Evolutionary conservation across 2,113 vertebrate species (phyloP), one percentile per base, ranked within the genome.

Genomic region (Oncorhynchus clarkii): DNA sequence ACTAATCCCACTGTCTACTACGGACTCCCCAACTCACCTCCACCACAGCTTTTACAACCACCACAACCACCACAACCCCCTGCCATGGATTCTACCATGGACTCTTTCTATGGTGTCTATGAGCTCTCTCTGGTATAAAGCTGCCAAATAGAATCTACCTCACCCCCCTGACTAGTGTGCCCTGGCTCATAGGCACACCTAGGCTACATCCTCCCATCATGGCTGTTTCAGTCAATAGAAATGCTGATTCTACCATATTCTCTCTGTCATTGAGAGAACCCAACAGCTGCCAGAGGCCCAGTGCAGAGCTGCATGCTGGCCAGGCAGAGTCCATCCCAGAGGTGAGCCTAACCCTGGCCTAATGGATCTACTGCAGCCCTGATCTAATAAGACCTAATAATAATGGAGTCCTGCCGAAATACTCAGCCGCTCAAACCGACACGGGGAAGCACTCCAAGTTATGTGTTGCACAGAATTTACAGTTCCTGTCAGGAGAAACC

Each of bases 381-480:
- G 74, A 87, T 82, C 51, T 54, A 54, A 54, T 18, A 54, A 54
- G 13, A 54, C 3, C 72, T 84, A 87, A 84, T 79, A 71, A 77
- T 76, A 82, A 80, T 75, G 59, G 82, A 80, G 84, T 85, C 72
- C 84, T 76, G 62, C 68, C 79, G 67, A 86, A 89, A 83, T 81
- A 85, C 78, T 78, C 78, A 69, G 59, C 82, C 71, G 66, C 64
- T 75, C 73, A 31, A 62, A 57, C 54, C 60, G 13, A 69, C 72
- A 73, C 70, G 70, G 71, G 79, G 57, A 79, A 83, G 73, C 78
- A 74, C 81, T 74, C 79, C 73, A 86, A 89, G 89, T 85, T 78
- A 87, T 48, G 76, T 76, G 84, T 86, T 85, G 80, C 73, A 81
- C 72, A 84, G 74, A 84, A 86, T 85, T 85, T 85, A 82, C 81